Conservation (phyloP, 2,797 vertebrate species). For the Eurystomus glaucurus region DNA sequence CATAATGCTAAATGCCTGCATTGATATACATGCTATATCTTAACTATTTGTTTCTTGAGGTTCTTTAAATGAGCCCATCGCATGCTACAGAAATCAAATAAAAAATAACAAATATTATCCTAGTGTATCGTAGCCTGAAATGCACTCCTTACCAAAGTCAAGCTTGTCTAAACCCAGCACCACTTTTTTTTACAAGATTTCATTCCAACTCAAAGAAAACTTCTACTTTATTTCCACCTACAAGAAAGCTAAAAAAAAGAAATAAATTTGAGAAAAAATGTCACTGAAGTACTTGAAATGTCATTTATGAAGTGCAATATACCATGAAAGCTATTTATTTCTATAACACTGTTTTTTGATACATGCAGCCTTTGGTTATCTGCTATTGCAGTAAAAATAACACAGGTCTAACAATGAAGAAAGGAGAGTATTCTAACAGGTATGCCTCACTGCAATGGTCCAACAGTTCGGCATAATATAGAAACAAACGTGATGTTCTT, state of each 20-base stretch:
- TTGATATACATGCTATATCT: slow-evolving; percentile 4
- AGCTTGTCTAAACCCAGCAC: not conserved
- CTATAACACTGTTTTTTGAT: not conserved
- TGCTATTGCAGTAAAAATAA: not conserved
- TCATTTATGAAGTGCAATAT: not conserved
- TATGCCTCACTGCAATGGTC: accelerated
- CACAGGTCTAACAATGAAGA: not conserved
- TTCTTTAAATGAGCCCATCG: not conserved
- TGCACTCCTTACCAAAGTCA: not conserved
- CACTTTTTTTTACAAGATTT: not conserved
- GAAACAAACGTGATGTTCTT: not conserved
- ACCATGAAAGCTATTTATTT: not conserved
- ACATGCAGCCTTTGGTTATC: not conserved
- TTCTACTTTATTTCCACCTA: not conserved
- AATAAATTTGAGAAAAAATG: no score
- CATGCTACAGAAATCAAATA: not conserved
- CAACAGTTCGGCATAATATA: not conserved
- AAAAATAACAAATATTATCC: slow-evolving; percentile 15
- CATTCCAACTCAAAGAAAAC: not conserved
- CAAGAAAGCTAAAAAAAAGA: not conserved
- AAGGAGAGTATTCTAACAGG: not conserved
- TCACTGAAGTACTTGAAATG: not conserved
- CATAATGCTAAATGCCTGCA: not conserved
- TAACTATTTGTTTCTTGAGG: not conserved
- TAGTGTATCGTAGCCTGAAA: not conserved